Percentiles rank a stretch among this genome's conserved stretches.
These are phyloP conservation scores for Echinops telfairi DNA, from an alignment of 2,113 vertebrate species.

Conservation along the genomic window DNA sequence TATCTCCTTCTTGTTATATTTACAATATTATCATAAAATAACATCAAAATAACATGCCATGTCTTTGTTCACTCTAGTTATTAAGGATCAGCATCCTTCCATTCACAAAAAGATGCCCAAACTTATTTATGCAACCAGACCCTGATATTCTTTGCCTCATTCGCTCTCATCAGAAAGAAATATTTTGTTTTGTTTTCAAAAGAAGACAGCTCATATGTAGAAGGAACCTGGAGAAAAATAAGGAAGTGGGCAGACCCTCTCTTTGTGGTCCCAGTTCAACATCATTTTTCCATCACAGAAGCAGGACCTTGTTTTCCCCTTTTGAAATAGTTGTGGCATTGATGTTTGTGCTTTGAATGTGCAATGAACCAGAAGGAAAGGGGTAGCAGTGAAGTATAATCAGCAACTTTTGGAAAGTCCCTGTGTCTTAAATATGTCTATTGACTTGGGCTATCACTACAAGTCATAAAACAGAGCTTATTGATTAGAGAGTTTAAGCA, in stretches of 20 bases:
- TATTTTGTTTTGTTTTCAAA: neutral
- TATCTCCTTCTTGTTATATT: neutral
- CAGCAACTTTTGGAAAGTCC: neutral
- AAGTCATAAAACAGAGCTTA: neutral
- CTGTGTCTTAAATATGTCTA: neutral
- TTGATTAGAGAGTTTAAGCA: neutral
- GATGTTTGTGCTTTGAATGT: neutral
- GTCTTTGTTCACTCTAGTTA: neutral
- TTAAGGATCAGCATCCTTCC: neutral
- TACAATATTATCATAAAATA: constrained; percentile 25
- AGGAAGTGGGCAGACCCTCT: neutral
- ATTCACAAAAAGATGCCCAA: neutral
- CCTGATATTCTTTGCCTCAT: neutral
- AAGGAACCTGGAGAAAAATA: neutral
- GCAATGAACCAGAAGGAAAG: neutral
- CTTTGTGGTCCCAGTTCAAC: neutral
- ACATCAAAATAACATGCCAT: neutral
- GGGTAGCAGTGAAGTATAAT: neutral
- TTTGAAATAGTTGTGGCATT: neutral
- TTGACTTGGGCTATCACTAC: neutral
- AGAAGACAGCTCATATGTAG: neutral
- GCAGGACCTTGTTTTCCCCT: neutral
- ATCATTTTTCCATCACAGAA: neutral
- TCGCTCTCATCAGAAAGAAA: neutral
- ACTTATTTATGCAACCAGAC: neutral